Percentiles rank a stretch among this genome's conserved stretches.
These are phyloP conservation scores for Acipenser oxyrinchus DNA, from an alignment of 2,797 vertebrate species.

Conservation along the genomic window DNA sequence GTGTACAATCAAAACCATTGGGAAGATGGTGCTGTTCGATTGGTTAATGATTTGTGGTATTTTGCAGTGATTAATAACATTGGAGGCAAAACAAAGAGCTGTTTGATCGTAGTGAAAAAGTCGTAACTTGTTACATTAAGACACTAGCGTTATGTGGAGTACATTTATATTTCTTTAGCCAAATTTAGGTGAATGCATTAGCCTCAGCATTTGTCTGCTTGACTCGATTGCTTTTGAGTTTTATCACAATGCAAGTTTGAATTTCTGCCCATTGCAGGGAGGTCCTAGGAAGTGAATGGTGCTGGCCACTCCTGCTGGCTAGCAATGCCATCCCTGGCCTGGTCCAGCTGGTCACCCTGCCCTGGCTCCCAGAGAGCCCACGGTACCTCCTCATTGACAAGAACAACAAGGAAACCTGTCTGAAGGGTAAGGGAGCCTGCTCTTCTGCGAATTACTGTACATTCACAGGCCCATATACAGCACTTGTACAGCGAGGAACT, in stretches of 20 bases:
- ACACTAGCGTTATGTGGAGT: neutral
- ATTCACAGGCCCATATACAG: neutral
- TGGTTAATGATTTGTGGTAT: no score
- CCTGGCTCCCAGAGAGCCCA: constrained; percentile 85
- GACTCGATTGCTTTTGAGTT: neutral
- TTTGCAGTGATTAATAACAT: no score
- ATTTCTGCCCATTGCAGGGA: constrained; percentile 52
- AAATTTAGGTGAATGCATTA: neutral
- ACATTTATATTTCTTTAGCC: neutral
- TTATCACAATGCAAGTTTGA: neutral
- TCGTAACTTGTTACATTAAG: no score
- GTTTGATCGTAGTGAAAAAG: no score
- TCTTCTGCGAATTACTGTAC: neutral
- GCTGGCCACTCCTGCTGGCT: constrained; percentile 78
- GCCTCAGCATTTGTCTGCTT: no score
- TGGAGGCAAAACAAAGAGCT: no score
- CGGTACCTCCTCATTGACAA: constrained; percentile 83
- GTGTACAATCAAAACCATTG: no score
- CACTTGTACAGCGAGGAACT: neutral
- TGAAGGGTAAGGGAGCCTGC: constrained; percentile 55
- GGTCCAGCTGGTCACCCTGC: constrained; percentile 74
- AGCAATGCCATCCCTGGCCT: constrained; percentile 75
- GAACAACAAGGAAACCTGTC: constrained; percentile 71
- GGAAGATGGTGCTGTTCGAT: no score
- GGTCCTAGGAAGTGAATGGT: constrained; percentile 68